Conservation (phyloP, 2,888 invertebrate genomes). For the Loripinus fragilis region DNA sequence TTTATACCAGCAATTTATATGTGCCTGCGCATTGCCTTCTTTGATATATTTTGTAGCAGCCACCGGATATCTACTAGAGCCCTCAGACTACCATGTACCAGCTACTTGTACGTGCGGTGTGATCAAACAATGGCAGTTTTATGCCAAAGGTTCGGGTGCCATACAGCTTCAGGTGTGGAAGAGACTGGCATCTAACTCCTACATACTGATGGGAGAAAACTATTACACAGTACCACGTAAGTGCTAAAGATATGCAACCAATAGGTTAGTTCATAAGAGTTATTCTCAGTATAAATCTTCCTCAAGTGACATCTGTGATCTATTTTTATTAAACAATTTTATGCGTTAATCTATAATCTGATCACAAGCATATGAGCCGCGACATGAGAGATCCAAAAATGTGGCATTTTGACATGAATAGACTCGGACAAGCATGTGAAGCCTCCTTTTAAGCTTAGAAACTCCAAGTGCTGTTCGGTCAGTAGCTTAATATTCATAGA, state of each 20-base stretch:
- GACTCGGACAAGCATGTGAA: no score
- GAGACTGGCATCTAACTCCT: constrained; percentile 25
- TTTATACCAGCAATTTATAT: neutral
- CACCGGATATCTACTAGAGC: constrained; percentile 43
- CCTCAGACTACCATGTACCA: constrained; percentile 42
- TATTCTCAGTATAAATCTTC: no score
- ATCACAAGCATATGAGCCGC: no score
- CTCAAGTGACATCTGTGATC: no score
- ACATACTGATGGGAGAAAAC: constrained; percentile 46
- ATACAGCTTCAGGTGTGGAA: constrained; percentile 54
- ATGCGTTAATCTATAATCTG: no score
- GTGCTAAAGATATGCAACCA: neutral
- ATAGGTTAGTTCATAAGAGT: no score
- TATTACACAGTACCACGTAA: constrained; percentile 48
- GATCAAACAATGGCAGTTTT: constrained; percentile 47
- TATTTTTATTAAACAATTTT: no score
- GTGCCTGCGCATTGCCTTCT: neutral
- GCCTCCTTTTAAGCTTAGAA: no score
- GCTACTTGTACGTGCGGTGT: constrained; percentile 46
- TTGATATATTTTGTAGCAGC: constrained; percentile 5
- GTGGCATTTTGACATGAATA: no score
- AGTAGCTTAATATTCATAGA: no score
- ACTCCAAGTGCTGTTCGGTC: no score
- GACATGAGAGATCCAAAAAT: no score
- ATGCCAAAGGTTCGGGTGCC: constrained; percentile 27